Evolutionary conservation across 2,113 vertebrate genomes (phyloP).

Genomic region (Lasiurus cinereus): DNA sequence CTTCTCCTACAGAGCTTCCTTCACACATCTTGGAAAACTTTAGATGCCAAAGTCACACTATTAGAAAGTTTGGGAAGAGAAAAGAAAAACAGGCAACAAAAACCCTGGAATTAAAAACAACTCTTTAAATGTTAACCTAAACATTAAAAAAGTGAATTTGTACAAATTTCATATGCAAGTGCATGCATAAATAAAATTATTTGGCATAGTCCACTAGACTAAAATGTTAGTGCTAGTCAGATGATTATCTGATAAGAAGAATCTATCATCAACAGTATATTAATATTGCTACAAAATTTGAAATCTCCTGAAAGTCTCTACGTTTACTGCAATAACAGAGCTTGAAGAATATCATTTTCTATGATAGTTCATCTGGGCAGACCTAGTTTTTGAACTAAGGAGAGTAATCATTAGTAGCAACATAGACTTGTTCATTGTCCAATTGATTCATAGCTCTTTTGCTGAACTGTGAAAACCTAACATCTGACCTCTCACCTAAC

Average conservation of each 20-base stretch:
- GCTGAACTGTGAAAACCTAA: not conserved
- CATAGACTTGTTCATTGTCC: not conserved
- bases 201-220: not conserved
- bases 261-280: not conserved
- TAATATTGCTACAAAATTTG: constrained; percentile 15
- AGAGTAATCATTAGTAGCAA: not conserved
- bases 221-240: not conserved
- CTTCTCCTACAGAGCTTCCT: constrained; percentile 49
- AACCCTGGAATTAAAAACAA: not conserved
- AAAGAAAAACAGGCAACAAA: not conserved
- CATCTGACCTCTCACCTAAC: not conserved
- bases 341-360: constrained; percentile 9
- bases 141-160: not conserved
- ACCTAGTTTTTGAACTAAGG: constrained; percentile 22
- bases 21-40: not conserved
- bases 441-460: not conserved
- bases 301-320: constrained; percentile 41
- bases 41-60: not conserved
- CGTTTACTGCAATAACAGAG: not conserved
- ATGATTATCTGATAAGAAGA: not conserved
- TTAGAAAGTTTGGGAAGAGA: not conserved
- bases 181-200: not conserved
- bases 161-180: not conserved
- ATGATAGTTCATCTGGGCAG: not conserved
- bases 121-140: constrained; percentile 4